Conservation (phyloP, 2,888 invertebrate species). For the Neuroscelio doddi region DNA sequence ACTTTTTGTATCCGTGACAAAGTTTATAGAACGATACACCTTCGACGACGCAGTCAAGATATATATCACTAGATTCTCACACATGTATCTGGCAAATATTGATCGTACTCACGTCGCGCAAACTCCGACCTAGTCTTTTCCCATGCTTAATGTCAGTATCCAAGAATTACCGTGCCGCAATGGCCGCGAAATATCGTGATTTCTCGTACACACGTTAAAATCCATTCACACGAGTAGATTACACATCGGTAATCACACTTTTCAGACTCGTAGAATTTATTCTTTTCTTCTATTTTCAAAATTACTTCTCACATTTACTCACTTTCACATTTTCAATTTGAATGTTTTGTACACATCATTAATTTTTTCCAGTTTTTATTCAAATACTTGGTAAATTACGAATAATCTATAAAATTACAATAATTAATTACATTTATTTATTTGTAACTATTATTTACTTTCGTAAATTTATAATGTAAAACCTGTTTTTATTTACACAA, state of each 20-base stretch:
- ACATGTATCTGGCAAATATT: slow-evolving; percentile 27
- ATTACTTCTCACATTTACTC: too few relatives aligned
- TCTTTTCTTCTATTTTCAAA: too few relatives aligned
- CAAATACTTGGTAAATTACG: too few relatives aligned
- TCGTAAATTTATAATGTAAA: too few relatives aligned
- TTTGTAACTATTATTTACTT: too few relatives aligned
- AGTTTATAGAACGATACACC: not conserved
- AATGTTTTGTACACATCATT: too few relatives aligned
- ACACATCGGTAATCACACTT: not conserved
- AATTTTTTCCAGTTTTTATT: too few relatives aligned
- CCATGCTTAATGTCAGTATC: slow-evolving; percentile 29
- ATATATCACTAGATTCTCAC: not conserved
- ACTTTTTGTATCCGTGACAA: not conserved
- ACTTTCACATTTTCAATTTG: too few relatives aligned
- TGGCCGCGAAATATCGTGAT: slow-evolving; percentile 10
- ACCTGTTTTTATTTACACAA: too few relatives aligned
- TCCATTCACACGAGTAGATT: not conserved
- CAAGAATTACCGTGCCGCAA: slow-evolving; percentile 21
- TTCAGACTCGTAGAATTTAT: not conserved
- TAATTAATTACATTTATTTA: too few relatives aligned
- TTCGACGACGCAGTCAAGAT: not conserved
- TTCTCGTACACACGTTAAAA: slow-evolving; percentile 17
- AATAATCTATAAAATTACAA: too few relatives aligned
- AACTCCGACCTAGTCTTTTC: slow-evolving; percentile 23
- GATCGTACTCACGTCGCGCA: slow-evolving; percentile 34